A percentile compares a stretch with the other conserved stretches of the same genome.
Evolutionary conservation across 2,797 vertebrate species (phyloP).

Genomic region (Iguana delicatissima): DNA sequence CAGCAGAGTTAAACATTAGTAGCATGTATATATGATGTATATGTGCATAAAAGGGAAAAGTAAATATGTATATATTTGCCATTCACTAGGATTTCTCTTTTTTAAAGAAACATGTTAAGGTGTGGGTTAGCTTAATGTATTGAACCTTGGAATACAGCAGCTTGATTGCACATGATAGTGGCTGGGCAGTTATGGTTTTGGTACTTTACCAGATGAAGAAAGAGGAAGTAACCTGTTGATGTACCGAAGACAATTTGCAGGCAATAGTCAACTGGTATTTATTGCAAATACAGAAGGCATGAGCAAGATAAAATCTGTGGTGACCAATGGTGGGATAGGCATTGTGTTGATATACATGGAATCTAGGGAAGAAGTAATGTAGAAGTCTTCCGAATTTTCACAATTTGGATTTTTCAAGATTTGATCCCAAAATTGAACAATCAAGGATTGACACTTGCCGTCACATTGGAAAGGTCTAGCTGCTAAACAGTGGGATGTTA

Average conservation of each 20-base stretch:
- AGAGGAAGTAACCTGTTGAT: neutral
- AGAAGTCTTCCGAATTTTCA: neutral
- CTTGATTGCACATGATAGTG: neutral
- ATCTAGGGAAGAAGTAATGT: too few species aligned
- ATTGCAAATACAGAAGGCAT: too few species aligned
- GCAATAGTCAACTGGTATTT: neutral
- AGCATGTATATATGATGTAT: neutral
- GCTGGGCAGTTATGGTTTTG: neutral
- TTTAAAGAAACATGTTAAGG: slow-evolving; percentile 6
- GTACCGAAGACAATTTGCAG: neutral
- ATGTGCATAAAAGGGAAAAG: neutral
- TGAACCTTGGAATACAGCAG: neutral
- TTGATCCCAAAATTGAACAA: neutral
- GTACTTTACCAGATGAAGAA: neutral
- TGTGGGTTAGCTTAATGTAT: slow-evolving; percentile 2
- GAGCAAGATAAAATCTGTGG: too few species aligned
- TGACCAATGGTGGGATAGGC: too few species aligned
- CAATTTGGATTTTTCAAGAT: neutral
- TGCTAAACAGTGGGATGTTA: neutral
- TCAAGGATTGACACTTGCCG: too few species aligned
- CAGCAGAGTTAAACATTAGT: neutral
- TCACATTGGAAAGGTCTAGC: neutral
- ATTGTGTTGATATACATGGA: too few species aligned
- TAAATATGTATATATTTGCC: neutral
- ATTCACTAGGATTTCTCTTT: neutral